phyloP scores from a whole-genome alignment of 2,888 invertebrate genomes.

The Drosophila conformis region DNA sequence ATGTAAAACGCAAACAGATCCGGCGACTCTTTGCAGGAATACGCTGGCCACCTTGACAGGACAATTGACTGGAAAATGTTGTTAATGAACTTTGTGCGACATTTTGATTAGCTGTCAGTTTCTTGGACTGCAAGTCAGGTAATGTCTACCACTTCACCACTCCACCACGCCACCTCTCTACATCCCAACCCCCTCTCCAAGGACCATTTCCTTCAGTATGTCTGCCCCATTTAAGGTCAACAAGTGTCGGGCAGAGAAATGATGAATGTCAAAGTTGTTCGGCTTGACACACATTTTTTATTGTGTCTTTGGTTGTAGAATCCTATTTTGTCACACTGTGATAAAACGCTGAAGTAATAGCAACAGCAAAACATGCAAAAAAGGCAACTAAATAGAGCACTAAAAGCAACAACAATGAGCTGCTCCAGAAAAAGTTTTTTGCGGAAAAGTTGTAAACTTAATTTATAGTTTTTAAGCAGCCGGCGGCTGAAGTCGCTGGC shows the following conservation, averaged over 20 bases:
- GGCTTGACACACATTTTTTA: constrained; percentile 70
- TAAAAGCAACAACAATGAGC: constrained; percentile 8
- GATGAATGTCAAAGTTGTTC: constrained; percentile 73
- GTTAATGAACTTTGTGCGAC: constrained; percentile 78
- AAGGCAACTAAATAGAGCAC: constrained; percentile 22
- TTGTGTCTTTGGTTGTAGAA: constrained; percentile 45
- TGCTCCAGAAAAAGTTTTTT: constrained; percentile 54
- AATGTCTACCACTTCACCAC: background rate
- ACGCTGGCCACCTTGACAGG: constrained; percentile 64
- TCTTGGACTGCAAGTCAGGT: constrained; percentile 29
- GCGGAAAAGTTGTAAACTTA: constrained; percentile 77
- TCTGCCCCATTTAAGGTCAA: constrained; percentile 59
- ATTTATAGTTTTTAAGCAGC: constrained; percentile 78
- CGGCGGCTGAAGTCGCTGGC: constrained; percentile 51
- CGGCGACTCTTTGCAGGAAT: constrained; percentile 42
- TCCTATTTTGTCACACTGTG: constrained; percentile 75
- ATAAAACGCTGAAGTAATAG: constrained; percentile 69
- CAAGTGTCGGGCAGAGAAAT: constrained; percentile 70
- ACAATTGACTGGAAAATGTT: constrained; percentile 79
- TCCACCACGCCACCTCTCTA: background rate
- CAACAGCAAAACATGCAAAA: constrained; percentile 23
- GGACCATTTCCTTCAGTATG: background rate
- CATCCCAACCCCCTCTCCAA: background rate
- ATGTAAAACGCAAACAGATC: constrained; percentile 57
- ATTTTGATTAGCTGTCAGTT: constrained; percentile 75